Conservation (phyloP, 2,888 invertebrate species). For the Octonoba sinensis region DNA sequence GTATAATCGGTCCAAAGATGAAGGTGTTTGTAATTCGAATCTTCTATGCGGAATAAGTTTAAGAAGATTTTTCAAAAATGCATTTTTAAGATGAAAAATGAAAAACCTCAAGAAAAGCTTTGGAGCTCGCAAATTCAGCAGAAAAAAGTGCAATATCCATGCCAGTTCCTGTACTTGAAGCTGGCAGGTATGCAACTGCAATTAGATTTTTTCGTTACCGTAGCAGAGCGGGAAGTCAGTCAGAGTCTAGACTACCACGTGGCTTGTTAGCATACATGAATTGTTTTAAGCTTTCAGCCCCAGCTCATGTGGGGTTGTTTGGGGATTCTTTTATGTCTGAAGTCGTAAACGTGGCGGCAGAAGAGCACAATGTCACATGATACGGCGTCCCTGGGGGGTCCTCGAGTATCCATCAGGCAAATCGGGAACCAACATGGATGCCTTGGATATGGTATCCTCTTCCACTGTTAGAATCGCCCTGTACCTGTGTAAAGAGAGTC, state of each 20-base stretch:
- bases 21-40: too few relatives aligned
- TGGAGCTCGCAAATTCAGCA: too few relatives aligned
- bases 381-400: slow-evolving; percentile 77
- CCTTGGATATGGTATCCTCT: slow-evolving; percentile 79
- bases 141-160: too few relatives aligned
- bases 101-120: too few relatives aligned
- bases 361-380: slow-evolving; percentile 90
- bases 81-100: too few relatives aligned
- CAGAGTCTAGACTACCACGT: slow-evolving; percentile 58
- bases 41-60: too few relatives aligned
- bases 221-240: neutral
- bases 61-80: too few relatives aligned
- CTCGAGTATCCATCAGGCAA: slow-evolving; percentile 67
- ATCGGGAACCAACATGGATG: slow-evolving; percentile 78
- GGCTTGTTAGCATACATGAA: slow-evolving; percentile 7
- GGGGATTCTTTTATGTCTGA: slow-evolving; percentile 84
- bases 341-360: slow-evolving; percentile 95
- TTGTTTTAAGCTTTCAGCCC: slow-evolving; percentile 9
- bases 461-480: slow-evolving; percentile 85
- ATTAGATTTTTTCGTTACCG: neutral
- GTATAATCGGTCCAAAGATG: too few relatives aligned
- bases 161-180: too few relatives aligned
- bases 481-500: slow-evolving; percentile 77
- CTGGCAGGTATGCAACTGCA: neutral
- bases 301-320: slow-evolving; percentile 58